These are phyloP conservation scores for Lampropteryx suffumata DNA, from an alignment of 2,888 invertebrate genomes.

Conservation along the genomic window DNA sequence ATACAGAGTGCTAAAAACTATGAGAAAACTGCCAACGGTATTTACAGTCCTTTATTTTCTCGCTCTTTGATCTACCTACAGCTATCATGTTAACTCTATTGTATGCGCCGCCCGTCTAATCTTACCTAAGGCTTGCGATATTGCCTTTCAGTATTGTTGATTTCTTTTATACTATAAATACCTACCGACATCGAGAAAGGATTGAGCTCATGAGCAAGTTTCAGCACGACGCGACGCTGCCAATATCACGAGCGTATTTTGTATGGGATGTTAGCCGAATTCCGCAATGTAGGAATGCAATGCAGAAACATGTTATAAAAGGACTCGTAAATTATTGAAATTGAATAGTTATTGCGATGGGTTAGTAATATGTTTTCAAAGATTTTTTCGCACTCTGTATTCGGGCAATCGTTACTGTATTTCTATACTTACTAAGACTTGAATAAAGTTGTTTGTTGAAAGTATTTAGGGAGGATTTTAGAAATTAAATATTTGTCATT, in stretches of 20 bases:
- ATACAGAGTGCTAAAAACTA: constrained; percentile 22
- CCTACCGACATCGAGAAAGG: too few species aligned
- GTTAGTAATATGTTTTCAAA: too few species aligned
- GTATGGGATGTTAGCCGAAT: too few species aligned
- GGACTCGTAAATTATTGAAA: too few species aligned
- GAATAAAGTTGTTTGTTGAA: constrained; percentile 72
- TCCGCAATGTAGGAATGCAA: background rate
- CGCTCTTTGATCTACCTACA: background rate
- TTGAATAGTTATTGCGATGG: too few species aligned
- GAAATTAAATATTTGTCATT: constrained; percentile 44
- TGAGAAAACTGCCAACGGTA: background rate
- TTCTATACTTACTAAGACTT: constrained; percentile 58
- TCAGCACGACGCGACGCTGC: too few species aligned
- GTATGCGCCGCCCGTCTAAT: background rate
- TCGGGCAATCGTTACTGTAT: constrained; percentile 49
- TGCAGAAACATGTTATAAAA: too few species aligned
- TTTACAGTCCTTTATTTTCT: too few species aligned
- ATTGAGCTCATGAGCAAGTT: too few species aligned
- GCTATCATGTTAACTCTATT: background rate
- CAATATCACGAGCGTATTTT: too few species aligned
- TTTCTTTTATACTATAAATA: background rate
- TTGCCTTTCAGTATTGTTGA: constrained; percentile 1
- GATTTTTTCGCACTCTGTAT: constrained; percentile 27
- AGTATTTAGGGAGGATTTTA: constrained; percentile 62
- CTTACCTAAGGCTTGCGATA: background rate